Percentiles rank a stretch among this genome's conserved stretches.
These are phyloP conservation scores for Amitus sp. DNA, from an alignment of 2,888 invertebrate species.

Conservation along the genomic window DNA sequence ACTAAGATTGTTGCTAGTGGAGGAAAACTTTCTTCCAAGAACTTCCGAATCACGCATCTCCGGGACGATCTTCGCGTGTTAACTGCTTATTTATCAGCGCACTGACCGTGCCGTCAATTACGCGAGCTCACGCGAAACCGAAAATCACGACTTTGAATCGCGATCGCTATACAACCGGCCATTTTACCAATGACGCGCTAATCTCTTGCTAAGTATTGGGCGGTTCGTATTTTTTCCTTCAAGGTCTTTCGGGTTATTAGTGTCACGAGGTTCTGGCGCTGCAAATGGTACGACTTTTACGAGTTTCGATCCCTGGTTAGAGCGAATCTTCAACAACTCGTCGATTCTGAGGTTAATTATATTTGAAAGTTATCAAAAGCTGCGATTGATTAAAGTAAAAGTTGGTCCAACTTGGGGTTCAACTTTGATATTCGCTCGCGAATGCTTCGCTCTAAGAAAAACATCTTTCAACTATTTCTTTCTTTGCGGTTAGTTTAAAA, in stretches of 20 bases:
- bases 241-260: conserved; percentile 29
- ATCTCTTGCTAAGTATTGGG: conserved; percentile 34
- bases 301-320: conserved; percentile 6
- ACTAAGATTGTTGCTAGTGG: too few species aligned
- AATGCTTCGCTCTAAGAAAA: too few species aligned
- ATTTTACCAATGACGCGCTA: conserved; percentile 38
- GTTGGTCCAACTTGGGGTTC: not conserved
- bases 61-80: conserved; percentile 38
- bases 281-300: conserved; percentile 20
- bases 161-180: conserved; percentile 20
- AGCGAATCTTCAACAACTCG: conserved; percentile 9
- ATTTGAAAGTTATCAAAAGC: conserved; percentile 10
- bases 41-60: conserved; percentile 22
- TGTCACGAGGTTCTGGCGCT: conserved; percentile 30
- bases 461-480: too few species aligned
- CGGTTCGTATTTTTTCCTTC: conserved; percentile 12
- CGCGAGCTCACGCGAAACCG: conserved; percentile 31
- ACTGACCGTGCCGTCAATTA: conserved; percentile 36
- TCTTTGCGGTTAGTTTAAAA: too few species aligned
- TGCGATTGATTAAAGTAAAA: conserved; percentile 6
- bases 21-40: not conserved
- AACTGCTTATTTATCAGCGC: conserved; percentile 35
- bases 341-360: conserved; percentile 15
- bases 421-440: conserved; percentile 6
- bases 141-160: conserved; percentile 26